These are phyloP conservation scores for Anguilla marmorata DNA, from an alignment of 2,797 vertebrate species.

Conservation along the genomic window DNA sequence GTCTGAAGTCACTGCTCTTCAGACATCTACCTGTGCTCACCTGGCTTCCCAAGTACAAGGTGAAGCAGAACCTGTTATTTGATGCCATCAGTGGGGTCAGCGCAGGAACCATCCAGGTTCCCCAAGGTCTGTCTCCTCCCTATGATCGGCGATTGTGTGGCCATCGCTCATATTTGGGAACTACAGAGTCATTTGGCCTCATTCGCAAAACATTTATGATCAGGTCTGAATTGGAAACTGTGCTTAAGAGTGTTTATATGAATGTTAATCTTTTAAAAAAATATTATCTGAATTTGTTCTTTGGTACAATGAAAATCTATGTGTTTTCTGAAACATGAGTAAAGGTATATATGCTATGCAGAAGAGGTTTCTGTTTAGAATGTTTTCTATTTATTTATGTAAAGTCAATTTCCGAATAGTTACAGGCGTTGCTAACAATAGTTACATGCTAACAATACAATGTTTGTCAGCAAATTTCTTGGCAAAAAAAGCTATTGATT, in stretches of 20 bases:
- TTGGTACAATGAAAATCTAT: neutral
- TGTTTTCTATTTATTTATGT: neutral
- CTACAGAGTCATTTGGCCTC: neutral
- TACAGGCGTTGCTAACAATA: too few species aligned
- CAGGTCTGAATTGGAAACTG: neutral
- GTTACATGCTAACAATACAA: too few species aligned
- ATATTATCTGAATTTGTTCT: neutral
- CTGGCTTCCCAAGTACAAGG: conserved; percentile 87
- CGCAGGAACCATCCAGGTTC: conserved; percentile 87
- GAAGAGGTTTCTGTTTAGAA: neutral
- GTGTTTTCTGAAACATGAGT: too few species aligned
- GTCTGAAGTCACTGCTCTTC: conserved; percentile 73
- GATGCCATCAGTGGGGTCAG: conserved; percentile 87
- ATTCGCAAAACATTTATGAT: neutral
- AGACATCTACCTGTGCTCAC: conserved; percentile 78
- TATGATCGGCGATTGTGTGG: neutral
- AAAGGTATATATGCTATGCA: too few species aligned
- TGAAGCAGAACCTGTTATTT: conserved; percentile 78
- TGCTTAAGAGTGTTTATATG: neutral
- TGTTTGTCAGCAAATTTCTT: too few species aligned
- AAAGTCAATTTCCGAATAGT: neutral
- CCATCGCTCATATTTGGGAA: neutral
- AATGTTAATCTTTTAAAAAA: too few species aligned
- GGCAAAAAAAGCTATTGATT: neutral
- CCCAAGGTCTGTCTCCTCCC: conserved; percentile 77